These are phyloP conservation scores for Polydrusus cervinus DNA, from an alignment of 2,888 invertebrate species.

Conservation along the genomic window DNA sequence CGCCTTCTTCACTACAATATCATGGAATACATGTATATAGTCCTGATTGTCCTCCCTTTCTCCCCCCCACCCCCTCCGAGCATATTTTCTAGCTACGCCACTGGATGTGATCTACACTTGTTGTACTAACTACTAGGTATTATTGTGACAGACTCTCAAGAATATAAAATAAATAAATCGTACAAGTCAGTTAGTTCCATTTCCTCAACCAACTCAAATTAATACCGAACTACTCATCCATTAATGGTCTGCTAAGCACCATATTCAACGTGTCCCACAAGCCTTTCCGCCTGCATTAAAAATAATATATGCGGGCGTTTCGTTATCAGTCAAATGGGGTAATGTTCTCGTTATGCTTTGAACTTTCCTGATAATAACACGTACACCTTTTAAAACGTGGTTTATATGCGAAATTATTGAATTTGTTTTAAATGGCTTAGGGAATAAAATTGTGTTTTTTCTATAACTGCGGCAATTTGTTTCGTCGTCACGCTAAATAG, in stretches of 20 bases:
- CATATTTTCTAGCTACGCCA: too few species aligned
- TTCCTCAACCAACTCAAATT: not conserved
- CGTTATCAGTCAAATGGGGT: conserved; percentile 62
- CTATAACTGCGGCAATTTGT: not conserved
- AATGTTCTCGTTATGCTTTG: conserved; percentile 61
- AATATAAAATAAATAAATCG: not conserved
- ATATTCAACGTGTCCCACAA: conserved; percentile 23
- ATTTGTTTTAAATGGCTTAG: conserved; percentile 22
- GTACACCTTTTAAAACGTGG: conserved; percentile 46
- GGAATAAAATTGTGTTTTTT: not conserved
- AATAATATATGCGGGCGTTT: conserved; percentile 63
- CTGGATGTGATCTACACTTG: too few species aligned
- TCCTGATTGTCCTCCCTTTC: too few species aligned
- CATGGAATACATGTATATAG: too few species aligned
- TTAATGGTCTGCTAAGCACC: conserved; percentile 34
- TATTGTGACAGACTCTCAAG: too few species aligned
- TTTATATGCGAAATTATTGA: conserved; percentile 31
- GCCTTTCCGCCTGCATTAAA: conserved; percentile 64
- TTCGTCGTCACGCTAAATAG: not conserved
- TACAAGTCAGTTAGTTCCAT: not conserved
- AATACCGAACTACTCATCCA: conserved; percentile 5
- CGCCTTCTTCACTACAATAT: too few species aligned
- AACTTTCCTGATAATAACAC: conserved; percentile 55
- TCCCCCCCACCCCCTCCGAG: too few species aligned
- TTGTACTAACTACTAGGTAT: too few species aligned